Conservation (phyloP, 2,888 invertebrate genomes). For the Drosophila subsilvestris region DNA sequence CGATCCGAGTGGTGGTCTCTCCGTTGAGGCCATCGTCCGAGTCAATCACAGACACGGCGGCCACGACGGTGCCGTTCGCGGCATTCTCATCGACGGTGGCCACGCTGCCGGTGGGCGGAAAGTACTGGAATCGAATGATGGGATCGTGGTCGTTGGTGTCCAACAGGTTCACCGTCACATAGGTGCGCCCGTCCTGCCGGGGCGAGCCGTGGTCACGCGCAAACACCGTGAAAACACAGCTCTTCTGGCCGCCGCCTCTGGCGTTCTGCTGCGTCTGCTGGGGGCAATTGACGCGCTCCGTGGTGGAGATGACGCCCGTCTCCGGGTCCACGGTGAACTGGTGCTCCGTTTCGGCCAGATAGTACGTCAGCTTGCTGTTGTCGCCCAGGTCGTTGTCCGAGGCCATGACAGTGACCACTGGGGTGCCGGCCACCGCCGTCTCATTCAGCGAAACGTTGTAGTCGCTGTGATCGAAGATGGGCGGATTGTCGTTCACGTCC, state of each 20-base stretch:
- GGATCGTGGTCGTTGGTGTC: slow-evolving; percentile 98
- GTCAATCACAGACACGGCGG: slow-evolving; percentile 96
- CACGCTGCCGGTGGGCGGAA: slow-evolving; percentile 91
- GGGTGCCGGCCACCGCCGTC: slow-evolving; percentile 95
- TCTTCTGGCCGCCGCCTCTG: slow-evolving; percentile 88
- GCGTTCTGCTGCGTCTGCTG: slow-evolving; percentile 88
- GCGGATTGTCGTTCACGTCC: slow-evolving; percentile 97
- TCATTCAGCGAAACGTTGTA: slow-evolving; percentile 97
- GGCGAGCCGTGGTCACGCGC: slow-evolving; percentile 97
- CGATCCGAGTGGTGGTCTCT: slow-evolving; percentile 92
- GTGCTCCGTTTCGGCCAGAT: slow-evolving; percentile 92
- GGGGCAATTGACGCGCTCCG: slow-evolving; percentile 91
- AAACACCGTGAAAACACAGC: slow-evolving; percentile 97
- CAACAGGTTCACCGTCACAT: slow-evolving; percentile 95
- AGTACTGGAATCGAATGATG: slow-evolving; percentile 94
- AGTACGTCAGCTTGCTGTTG: slow-evolving; percentile 96
- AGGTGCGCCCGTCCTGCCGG: slow-evolving; percentile 95
- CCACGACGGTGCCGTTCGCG: slow-evolving; percentile 94
- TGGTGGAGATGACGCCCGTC: slow-evolving; percentile 94
- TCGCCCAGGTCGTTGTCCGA: slow-evolving; percentile 97
- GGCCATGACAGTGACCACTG: slow-evolving; percentile 95
- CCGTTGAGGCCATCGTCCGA: slow-evolving; percentile 96
- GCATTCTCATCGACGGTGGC: slow-evolving; percentile 98
- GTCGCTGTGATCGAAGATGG: slow-evolving; percentile 97
- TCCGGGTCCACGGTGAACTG: slow-evolving; percentile 97